Evolutionary conservation across 2,113 vertebrate species (phyloP).

Genomic region (Dasypus novemcinctus): DNA sequence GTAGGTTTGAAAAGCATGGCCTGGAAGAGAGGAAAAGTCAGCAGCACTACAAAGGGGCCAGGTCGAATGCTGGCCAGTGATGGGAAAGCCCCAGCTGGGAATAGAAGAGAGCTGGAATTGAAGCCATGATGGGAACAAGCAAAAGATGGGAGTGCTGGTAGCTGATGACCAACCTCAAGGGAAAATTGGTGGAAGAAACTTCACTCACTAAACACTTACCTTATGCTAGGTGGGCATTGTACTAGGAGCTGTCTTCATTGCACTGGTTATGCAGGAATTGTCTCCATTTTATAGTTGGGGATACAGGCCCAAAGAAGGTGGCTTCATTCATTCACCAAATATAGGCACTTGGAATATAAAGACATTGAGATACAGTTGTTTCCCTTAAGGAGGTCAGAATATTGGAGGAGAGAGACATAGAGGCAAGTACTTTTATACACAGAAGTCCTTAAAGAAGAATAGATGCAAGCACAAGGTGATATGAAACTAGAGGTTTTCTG

Average conservation of each 20-base stretch:
- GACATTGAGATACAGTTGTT: background rate
- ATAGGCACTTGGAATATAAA: background rate
- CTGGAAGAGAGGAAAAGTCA: background rate
- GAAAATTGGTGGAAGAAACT: background rate
- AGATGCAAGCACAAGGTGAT: background rate
- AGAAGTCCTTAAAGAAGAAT: background rate
- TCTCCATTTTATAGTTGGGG: background rate
- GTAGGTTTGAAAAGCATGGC: conserved; percentile 19
- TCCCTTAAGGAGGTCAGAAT: conserved; percentile 15
- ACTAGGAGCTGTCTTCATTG: background rate
- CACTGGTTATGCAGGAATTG: background rate
- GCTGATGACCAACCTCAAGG: background rate
- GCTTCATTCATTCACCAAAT: conserved; percentile 39
- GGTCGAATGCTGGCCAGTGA: background rate
- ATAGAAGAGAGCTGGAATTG: background rate
- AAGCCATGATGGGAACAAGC: background rate
- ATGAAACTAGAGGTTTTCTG: background rate
- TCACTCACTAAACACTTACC: background rate
- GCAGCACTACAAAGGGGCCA: background rate
- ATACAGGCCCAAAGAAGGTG: background rate
- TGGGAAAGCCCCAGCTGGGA: background rate
- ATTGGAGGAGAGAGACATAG: background rate
- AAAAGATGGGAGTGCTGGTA: background rate
- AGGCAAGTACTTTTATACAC: background rate
- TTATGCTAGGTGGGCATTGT: background rate